These are phyloP conservation scores for Pipa parva DNA, from an alignment of 2,113 vertebrate genomes.

Conservation along the genomic window DNA sequence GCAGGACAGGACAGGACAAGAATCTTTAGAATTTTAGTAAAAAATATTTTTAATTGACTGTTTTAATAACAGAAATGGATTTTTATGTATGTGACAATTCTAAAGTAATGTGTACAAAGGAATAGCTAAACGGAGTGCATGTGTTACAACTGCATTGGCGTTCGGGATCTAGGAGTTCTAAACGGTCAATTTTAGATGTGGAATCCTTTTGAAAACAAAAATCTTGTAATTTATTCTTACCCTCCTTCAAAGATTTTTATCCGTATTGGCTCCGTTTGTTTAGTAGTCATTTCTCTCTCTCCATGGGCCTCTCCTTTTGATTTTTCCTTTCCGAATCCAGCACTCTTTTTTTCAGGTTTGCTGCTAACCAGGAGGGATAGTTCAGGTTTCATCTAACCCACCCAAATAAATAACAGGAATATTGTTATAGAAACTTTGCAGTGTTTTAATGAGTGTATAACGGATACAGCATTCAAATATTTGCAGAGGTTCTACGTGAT, in stretches of 20 bases:
- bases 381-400: conserved; percentile 86
- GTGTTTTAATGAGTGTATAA: background rate
- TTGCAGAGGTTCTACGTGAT: too few relatives aligned
- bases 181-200: too few relatives aligned
- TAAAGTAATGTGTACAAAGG: too few relatives aligned
- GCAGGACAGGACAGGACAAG: too few relatives aligned
- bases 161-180: too few relatives aligned
- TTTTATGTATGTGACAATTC: too few relatives aligned
- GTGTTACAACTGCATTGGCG: too few relatives aligned
- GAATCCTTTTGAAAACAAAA: background rate
- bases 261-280: conserved; percentile 85
- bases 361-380: conserved; percentile 79
- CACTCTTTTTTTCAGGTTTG: conserved; percentile 86
- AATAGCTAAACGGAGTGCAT: too few relatives aligned
- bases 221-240: conserved; percentile 64
- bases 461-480: too few relatives aligned
- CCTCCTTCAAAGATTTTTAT: conserved; percentile 99
- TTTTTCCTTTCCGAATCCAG: conserved; percentile 84
- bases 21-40: too few relatives aligned
- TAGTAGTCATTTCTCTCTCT: conserved; percentile 85
- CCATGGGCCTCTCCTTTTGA: conserved; percentile 85
- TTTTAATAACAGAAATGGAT: too few relatives aligned
- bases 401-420: conserved; percentile 53
- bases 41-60: too few relatives aligned
- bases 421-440: conserved; percentile 1